Evolutionary conservation across 2,888 invertebrate species (phyloP).

Genomic region (Ochropleura leucogaster): DNA sequence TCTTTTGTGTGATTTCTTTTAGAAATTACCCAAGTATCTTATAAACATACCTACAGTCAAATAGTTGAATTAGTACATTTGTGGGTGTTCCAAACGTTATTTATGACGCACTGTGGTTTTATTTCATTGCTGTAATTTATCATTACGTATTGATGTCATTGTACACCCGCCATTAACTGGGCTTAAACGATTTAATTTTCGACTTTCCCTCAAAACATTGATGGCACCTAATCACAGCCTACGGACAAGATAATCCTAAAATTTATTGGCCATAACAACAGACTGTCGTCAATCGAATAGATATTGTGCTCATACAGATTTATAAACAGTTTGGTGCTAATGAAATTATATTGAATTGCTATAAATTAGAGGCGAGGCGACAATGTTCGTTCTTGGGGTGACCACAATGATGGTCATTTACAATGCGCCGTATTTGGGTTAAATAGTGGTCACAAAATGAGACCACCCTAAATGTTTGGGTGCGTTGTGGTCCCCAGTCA

Average conservation of each 20-base stretch:
- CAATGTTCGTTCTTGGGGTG: conserved; percentile 78
- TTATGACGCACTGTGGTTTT: conserved; percentile 68
- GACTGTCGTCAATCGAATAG: conserved; percentile 84
- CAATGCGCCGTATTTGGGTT: conserved; percentile 81
- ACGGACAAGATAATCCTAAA: conserved; percentile 88
- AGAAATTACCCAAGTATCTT: conserved; percentile 1
- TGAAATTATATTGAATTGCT: conserved; percentile 88
- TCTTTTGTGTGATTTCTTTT: not conserved
- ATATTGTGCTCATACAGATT: conserved; percentile 81
- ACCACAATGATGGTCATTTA: conserved; percentile 80
- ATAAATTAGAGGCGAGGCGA: conserved; percentile 81
- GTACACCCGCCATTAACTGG: conserved; percentile 82
- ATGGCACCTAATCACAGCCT: conserved; percentile 85
- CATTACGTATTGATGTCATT: conserved; percentile 78
- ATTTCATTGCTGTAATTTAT: conserved; percentile 75
- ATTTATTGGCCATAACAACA: conserved; percentile 88
- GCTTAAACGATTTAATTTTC: conserved; percentile 88
- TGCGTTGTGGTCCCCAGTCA: conserved; percentile 63
- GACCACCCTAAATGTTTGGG: conserved; percentile 85
- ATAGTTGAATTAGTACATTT: conserved; percentile 54
- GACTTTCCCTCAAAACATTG: conserved; percentile 86
- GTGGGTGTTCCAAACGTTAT: conserved; percentile 64
- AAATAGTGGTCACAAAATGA: conserved; percentile 79
- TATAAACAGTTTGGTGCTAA: conserved; percentile 86
- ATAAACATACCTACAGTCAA: conserved; percentile 30